Conservation (phyloP, 2,797 vertebrate genomes). For the Ceyx erithaca region DNA sequence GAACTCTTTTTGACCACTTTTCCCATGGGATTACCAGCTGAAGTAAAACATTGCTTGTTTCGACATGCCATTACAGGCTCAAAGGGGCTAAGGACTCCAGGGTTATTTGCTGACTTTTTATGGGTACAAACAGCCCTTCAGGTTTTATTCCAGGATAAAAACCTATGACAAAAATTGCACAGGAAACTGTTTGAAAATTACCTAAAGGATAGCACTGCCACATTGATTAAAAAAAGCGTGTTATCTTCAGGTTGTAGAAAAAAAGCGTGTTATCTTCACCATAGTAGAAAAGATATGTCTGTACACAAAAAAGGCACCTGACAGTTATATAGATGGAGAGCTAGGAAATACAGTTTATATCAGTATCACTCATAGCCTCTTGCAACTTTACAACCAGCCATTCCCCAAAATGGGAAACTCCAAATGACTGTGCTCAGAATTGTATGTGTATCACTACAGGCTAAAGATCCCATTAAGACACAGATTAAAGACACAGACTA, state of each 20-base stretch:
- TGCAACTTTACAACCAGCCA: neutral
- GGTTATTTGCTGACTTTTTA: slow-evolving; percentile 25
- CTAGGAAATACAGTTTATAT: neutral
- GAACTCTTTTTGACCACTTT: slow-evolving; percentile 19
- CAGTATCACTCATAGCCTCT: slow-evolving; percentile 15
- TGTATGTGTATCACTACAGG: neutral
- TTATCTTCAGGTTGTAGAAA: neutral
- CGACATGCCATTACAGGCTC: slow-evolving; percentile 32
- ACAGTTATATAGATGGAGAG: neutral
- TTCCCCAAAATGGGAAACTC: neutral
- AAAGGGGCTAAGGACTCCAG: slow-evolving; percentile 3
- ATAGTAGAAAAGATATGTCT: neutral
- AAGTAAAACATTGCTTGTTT: slow-evolving; percentile 6
- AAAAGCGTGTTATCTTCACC: neutral
- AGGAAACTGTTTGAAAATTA: slow-evolving; percentile 11
- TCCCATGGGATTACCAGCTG: slow-evolving; percentile 21
- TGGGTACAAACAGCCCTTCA: slow-evolving; percentile 47
- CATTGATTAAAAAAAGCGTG: neutral
- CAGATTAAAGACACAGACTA: slow-evolving; percentile 32
- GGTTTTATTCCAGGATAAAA: slow-evolving; percentile 31
- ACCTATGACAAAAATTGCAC: slow-evolving; percentile 5
- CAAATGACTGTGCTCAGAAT: neutral
- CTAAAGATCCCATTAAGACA: slow-evolving; percentile 31
- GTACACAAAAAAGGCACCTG: slow-evolving; percentile 56
- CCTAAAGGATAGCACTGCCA: neutral